phyloP scores from a whole-genome alignment of 1,140 invertebrate genomes.

The Ectropis grisescens region DNA sequence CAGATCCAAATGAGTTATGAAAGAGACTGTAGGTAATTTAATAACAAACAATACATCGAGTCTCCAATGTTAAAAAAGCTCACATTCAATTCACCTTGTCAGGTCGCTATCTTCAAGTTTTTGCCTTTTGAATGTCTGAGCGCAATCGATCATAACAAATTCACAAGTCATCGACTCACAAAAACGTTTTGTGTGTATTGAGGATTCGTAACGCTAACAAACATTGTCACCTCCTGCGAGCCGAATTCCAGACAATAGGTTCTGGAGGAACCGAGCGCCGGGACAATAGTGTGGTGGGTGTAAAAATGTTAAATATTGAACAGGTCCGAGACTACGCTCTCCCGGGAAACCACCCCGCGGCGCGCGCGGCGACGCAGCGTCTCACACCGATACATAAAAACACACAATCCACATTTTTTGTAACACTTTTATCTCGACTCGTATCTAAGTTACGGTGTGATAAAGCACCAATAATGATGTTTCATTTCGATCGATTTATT shows the following conservation, averaged over 20 bases:
- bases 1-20: too few species aligned
- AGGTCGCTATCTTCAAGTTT: conserved; percentile 32
- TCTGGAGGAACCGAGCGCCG: conserved; percentile 34
- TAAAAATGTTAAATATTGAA: conserved; percentile 56
- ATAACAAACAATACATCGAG: too few species aligned
- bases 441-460: conserved; percentile 52
- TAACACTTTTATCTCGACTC: conserved; percentile 46
- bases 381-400: conserved; percentile 59
- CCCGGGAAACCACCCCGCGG: conserved; percentile 59
- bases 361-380: conserved; percentile 53
- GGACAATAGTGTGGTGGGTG: conserved; percentile 50
- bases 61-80: too few species aligned
- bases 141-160: conserved; percentile 63
- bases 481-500: conserved; percentile 54
- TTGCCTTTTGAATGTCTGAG: conserved; percentile 16
- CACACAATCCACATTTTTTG: conserved; percentile 48
- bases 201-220: conserved; percentile 52
- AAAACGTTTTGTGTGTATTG: conserved; percentile 58
- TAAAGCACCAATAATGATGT: conserved; percentile 68
- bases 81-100: conserved; percentile 7
- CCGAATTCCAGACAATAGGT: conserved; percentile 48
- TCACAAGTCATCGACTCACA: conserved; percentile 66
- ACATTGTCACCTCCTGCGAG: conserved; percentile 59
- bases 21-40: too few species aligned
- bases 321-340: conserved; percentile 41